Base-by-base conservation (phyloP, 2,113 vertebrate genomes). In the Semnornis frantzii region DNA sequence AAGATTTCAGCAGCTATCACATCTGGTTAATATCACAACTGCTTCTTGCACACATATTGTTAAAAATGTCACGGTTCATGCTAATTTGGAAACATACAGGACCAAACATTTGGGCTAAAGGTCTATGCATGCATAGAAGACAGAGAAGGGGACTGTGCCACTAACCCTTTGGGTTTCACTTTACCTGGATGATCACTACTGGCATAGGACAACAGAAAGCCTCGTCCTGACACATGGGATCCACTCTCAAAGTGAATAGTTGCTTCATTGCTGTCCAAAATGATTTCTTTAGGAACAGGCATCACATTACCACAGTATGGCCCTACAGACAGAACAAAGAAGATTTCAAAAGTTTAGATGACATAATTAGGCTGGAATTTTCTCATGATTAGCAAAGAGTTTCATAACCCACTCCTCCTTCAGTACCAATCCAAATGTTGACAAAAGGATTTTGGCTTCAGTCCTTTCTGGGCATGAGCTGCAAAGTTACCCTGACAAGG, bases 171-270 rank as follows among this genome's bases (percentile, higher is more conserved):
- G n/a, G 58, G 48, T 59, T 80, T 57, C 39, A 44, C 63, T 92
- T 91, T 98, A 99, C 98, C 98, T 98, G 97, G 98, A 92, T 98
- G 98, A 93, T 98, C 98, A 31, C 97, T 98, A 13, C 97, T 98
- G 71, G 98, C 97, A 68, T 98, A 99, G 63, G 98, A 98, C 48
- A 99, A 95, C 82, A 98, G 96, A 94, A 99, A 99, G 10, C 98
- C 98, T 76, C 98, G 97, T 66, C 98, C 98, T 9, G 98, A 98
- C 64, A 98, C 91, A 4, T 98, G 98, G 27, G 96, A 97, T 68
- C 98, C 97, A 71, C 98, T 98, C 74, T 96, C 94, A 96, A 99
- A 98, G 75, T 92, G 98, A 92, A 99, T 91, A 15, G 97, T 98
- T 3, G 98, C 97, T 94, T 98, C 97, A 11, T 95, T 98, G 57